Conservation (phyloP, 1,140 invertebrate genomes). For the Sitophilus oryzae region DNA sequence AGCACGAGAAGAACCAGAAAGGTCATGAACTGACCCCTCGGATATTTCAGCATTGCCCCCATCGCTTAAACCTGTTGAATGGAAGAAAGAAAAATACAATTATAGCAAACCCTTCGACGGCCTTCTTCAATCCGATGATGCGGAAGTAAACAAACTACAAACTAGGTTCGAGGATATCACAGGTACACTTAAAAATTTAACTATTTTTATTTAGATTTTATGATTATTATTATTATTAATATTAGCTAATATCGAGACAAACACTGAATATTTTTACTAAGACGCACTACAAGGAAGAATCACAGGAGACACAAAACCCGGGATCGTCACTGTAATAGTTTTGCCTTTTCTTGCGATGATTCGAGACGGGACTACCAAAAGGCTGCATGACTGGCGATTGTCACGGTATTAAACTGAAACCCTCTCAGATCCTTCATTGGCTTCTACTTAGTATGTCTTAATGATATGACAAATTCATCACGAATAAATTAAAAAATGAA, state of each 20-base stretch:
- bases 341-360: slow-evolving; percentile 33
- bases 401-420: too few species aligned
- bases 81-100: slow-evolving; percentile 24
- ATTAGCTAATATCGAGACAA: neutral
- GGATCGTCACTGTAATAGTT: neutral
- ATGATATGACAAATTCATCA: too few species aligned
- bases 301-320: slow-evolving; percentile 7
- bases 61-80: slow-evolving; percentile 30
- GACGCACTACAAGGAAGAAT: slow-evolving; percentile 15
- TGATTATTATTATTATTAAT: neutral
- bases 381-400: too few species aligned
- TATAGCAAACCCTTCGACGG: slow-evolving; percentile 32
- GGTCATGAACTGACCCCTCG: slow-evolving; percentile 31
- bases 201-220: neutral
- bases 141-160: neutral
- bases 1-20: slow-evolving; percentile 33
- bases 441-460: too few species aligned
- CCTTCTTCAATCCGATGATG: neutral
- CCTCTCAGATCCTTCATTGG: too few species aligned
- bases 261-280: neutral
- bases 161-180: slow-evolving; percentile 22
- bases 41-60: slow-evolving; percentile 31
- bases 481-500: too few species aligned
- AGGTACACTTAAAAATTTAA: slow-evolving; percentile 27
- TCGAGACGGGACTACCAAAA: too few species aligned